phyloP scores from a whole-genome alignment of 2,888 invertebrate species.

The Chrysotoxum bicinctum region DNA sequence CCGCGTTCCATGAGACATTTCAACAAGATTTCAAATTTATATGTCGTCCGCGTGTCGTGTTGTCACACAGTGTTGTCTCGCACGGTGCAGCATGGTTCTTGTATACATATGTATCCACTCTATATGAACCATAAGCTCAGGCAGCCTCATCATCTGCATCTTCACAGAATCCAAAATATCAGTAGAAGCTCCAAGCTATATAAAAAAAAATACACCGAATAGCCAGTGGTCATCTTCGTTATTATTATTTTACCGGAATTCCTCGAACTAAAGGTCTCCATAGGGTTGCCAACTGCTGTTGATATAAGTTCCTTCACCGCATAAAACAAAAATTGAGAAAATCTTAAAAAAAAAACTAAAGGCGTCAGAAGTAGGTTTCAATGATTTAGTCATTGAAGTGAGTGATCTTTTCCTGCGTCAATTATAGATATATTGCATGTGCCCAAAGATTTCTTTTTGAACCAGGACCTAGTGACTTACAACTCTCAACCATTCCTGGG shows the following conservation, averaged over 20 bases:
- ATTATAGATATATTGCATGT: too few species aligned
- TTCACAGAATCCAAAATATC: conserved; percentile 30
- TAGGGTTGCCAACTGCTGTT: not conserved
- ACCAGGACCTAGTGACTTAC: too few species aligned
- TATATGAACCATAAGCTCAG: conserved; percentile 18
- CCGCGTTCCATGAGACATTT: conserved; percentile 67
- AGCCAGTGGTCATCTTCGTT: conserved; percentile 61
- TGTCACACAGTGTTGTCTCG: conserved; percentile 63
- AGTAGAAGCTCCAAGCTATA: conserved; percentile 54
- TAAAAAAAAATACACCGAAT: conserved; percentile 51
- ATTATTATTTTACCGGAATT: conserved; percentile 68
- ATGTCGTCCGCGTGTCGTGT: conserved; percentile 66
- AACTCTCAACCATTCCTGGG: too few species aligned
- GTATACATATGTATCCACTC: not conserved
- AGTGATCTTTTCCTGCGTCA: too few species aligned
- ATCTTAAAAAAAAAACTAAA: too few species aligned
- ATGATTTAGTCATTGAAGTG: too few species aligned
- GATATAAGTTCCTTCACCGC: too few species aligned
- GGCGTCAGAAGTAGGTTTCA: too few species aligned
- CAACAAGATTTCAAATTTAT: conserved; percentile 72
- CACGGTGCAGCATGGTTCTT: conserved; percentile 59
- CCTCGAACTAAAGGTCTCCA: conserved; percentile 1
- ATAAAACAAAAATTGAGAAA: too few species aligned
- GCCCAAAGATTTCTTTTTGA: too few species aligned
- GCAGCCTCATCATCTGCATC: conserved; percentile 31